Percentiles rank a stretch among this genome's conserved stretches.
phyloP scores from a whole-genome alignment of 2,797 vertebrate genomes.

The Bradypodion pumilum region DNA sequence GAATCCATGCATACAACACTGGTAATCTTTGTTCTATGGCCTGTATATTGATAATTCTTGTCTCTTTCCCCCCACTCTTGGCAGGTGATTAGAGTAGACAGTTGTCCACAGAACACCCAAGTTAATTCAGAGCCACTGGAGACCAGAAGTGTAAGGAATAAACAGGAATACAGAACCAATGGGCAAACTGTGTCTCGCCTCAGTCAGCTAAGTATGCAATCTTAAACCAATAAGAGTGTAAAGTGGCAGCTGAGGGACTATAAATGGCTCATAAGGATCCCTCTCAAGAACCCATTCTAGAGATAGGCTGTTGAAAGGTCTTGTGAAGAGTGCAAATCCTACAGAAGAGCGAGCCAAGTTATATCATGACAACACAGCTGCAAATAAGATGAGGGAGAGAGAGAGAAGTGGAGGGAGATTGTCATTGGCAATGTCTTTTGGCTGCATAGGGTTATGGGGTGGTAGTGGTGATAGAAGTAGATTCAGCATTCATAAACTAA shows the following conservation, averaged over 20 bases:
- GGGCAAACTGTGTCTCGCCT: conserved; percentile 86
- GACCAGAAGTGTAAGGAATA: conserved; percentile 62
- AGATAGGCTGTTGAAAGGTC: not conserved
- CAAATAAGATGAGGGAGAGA: not conserved
- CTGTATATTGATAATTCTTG: not conserved
- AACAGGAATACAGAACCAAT: conserved; percentile 71
- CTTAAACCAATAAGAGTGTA: not conserved
- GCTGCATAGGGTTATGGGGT: not conserved
- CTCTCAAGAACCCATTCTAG: not conserved
- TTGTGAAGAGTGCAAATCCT: not conserved
- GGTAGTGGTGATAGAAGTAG: not conserved
- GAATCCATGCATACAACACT: not conserved
- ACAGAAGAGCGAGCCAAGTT: not conserved
- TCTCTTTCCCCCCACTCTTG: conserved; percentile 29
- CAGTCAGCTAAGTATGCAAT: conserved; percentile 86
- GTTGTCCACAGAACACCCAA: conserved; percentile 72
- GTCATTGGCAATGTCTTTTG: not conserved
- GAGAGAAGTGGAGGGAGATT: not conserved
- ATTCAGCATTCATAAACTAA: not conserved
- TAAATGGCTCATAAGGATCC: not conserved
- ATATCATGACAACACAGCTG: not conserved
- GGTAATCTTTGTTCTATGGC: not conserved
- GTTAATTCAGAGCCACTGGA: conserved; percentile 71
- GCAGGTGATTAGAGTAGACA: conserved; percentile 75
- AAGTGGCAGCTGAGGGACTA: not conserved